Evolutionary conservation across 1,140 invertebrate species (phyloP).

Genomic region (Pinna nobilis): DNA sequence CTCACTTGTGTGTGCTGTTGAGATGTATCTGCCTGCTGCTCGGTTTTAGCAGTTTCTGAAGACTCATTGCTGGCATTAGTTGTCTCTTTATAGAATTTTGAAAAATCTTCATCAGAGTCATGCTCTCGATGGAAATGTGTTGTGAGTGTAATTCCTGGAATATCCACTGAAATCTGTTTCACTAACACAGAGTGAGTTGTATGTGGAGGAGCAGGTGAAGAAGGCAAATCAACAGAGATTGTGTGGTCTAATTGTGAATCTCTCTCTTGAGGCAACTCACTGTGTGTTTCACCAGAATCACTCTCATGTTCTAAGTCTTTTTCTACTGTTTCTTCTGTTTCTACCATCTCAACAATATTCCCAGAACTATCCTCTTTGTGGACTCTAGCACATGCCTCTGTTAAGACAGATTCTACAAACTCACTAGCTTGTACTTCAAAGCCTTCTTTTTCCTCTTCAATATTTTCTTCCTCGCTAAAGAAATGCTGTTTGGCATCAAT

Average conservation of each 20-base stretch:
- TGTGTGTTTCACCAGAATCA: neutral
- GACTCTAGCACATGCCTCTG: constrained; percentile 59
- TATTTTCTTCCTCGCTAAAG: constrained; percentile 49
- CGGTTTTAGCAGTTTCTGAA: too few relatives aligned
- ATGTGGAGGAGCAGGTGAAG: neutral
- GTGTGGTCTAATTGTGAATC: constrained; percentile 34
- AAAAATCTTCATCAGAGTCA: constrained; percentile 49
- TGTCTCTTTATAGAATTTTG: neutral
- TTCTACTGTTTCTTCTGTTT: neutral
- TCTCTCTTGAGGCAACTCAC: constrained; percentile 37
- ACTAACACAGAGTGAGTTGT: constrained; percentile 31
- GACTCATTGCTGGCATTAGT: too few relatives aligned
- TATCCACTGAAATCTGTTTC: constrained; percentile 75
- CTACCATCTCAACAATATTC: neutral
- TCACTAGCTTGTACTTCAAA: constrained; percentile 48
- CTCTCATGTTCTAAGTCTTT: neutral
- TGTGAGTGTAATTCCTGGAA: constrained; percentile 83
- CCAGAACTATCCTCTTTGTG: too few relatives aligned
- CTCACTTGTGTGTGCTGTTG: neutral
- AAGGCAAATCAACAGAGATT: neutral
- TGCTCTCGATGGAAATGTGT: constrained; percentile 80
- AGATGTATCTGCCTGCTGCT: too few relatives aligned
- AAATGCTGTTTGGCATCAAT: constrained; percentile 64
- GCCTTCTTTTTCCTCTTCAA: constrained; percentile 35
- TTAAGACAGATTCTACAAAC: constrained; percentile 69